A percentile compares a stretch with the other conserved stretches of the same genome.
Evolutionary conservation across 2,888 invertebrate species (phyloP).

Genomic region (Latrodectus hesperus): DNA sequence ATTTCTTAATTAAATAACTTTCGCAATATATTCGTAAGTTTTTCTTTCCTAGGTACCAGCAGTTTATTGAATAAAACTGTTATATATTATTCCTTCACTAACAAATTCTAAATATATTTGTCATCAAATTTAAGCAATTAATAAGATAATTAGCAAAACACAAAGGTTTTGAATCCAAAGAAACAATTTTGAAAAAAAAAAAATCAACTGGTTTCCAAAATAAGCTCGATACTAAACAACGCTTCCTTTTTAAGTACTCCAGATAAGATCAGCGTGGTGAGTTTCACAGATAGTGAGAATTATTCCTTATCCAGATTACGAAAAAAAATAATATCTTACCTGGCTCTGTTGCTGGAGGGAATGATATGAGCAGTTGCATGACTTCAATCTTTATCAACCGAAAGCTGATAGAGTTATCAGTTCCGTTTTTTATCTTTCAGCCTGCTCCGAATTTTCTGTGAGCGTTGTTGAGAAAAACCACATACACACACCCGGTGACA

Average conservation of each 20-base stretch:
- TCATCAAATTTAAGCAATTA: too few relatives aligned
- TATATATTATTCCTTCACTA: too few relatives aligned
- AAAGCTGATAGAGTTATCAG: conserved; percentile 5
- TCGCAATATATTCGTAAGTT: too few relatives aligned
- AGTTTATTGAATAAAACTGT: too few relatives aligned
- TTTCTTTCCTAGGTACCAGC: too few relatives aligned
- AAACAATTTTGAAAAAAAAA: too few relatives aligned
- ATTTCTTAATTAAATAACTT: too few relatives aligned
- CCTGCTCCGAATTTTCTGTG: neutral
- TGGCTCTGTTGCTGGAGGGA: conserved; percentile 23
- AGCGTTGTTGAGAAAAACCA: too few relatives aligned
- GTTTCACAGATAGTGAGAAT: conserved; percentile 33
- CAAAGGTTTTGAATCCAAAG: too few relatives aligned
- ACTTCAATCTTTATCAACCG: conserved; percentile 48
- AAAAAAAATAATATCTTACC: conserved; percentile 59
- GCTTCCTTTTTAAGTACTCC: conserved; percentile 43
- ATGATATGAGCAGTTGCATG: conserved; percentile 25
- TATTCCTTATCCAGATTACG: conserved; percentile 19
- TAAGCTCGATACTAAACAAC: conserved; percentile 53
- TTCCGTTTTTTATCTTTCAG: neutral
- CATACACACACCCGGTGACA: neutral
- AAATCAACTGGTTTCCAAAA: neutral
- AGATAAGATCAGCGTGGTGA: conserved; percentile 59
- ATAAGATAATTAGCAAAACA: too few relatives aligned
- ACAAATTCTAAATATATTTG: too few relatives aligned